Evolutionary conservation across 2,113 vertebrate genomes (phyloP).

Genomic region (Ellobius talpinus): DNA sequence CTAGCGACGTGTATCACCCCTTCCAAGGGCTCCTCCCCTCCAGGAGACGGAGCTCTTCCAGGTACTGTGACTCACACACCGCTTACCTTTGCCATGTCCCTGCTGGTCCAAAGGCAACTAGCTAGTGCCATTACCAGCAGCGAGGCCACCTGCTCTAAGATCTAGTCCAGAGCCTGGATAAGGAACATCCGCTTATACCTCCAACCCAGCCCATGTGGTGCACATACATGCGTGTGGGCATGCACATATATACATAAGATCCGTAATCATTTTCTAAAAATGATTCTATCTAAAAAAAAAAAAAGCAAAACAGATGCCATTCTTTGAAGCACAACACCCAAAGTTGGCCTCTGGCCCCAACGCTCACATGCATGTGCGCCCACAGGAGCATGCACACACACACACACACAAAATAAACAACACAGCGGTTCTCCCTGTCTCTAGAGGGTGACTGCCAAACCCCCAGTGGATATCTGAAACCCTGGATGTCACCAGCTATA

Average conservation of each 20-base stretch:
- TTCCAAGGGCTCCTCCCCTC: neutral
- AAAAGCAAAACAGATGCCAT: neutral
- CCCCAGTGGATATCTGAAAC: too few relatives aligned
- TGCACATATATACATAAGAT: too few relatives aligned
- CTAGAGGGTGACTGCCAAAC: neutral
- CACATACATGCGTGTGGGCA: neutral
- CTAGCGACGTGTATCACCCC: accelerated
- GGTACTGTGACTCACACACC: neutral
- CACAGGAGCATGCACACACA: neutral
- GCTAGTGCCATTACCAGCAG: too few relatives aligned
- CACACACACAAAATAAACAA: neutral
- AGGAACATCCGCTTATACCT: accelerated
- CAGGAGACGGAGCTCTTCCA: neutral
- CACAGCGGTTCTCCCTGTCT: neutral
- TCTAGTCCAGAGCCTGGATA: too few relatives aligned
- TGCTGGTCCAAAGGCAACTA: neutral
- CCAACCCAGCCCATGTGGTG: neutral
- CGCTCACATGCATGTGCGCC: neutral
- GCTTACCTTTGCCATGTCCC: too few relatives aligned
- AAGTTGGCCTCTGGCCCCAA: neutral
- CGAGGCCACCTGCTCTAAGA: neutral
- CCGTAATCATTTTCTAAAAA: neutral
- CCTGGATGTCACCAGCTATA: neutral
- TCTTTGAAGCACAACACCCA: neutral
- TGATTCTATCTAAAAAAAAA: neutral